Evolutionary conservation across 2,113 vertebrate genomes (phyloP), one percentile per base, ranked within the genome.

Genomic region (Apaloderma vittatum): DNA sequence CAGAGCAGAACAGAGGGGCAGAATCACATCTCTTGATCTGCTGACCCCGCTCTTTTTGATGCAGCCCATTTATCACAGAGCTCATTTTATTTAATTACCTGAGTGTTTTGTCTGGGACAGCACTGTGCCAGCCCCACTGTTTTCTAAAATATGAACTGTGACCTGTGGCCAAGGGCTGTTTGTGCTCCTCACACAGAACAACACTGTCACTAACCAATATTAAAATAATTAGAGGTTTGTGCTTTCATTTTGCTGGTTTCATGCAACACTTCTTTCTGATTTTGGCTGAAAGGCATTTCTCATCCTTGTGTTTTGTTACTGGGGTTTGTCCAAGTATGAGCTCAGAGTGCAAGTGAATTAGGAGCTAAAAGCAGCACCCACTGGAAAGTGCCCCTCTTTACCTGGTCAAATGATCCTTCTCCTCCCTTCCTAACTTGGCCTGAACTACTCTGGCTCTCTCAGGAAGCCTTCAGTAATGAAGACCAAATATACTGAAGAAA

Each of bases 201-300:
- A 87, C 76, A 54, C 36, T 63, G 86, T 78, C 91, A 57, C 93
- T 89, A 59, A 57, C 86, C 94, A 97, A 75, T 95, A 97, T 97
- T 96, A 89, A 97, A 92, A 94, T 96, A 97, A 97, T 94, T 88
- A 95, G 91, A 94, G 82, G 86, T 85, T 91, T 93, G 76, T 82
- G 57, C 88, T 85, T 95, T 96, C 76, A 79, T 94, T 96, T 96
- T 78, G 86, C 91, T 75, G 86, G 86, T 89, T 94, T 97, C 11
- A 0, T 94, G 86, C 54, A 95, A 89, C 58, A 82, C 9, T 94
- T 89, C 49, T 82, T 81, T 91, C 52, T 94, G 49, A 26, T 87
- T 93, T 94, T 94, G 94, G 36, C 84, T 93, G 83, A 89, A 84
- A 91, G 66, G 40, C 36, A 76, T 95, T 96, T 90, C 72, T 86